A percentile compares a stretch with the other conserved stretches of the same genome.
phyloP scores from a whole-genome alignment of 2,797 vertebrate species.

The Chiloscyllium punctatum region DNA sequence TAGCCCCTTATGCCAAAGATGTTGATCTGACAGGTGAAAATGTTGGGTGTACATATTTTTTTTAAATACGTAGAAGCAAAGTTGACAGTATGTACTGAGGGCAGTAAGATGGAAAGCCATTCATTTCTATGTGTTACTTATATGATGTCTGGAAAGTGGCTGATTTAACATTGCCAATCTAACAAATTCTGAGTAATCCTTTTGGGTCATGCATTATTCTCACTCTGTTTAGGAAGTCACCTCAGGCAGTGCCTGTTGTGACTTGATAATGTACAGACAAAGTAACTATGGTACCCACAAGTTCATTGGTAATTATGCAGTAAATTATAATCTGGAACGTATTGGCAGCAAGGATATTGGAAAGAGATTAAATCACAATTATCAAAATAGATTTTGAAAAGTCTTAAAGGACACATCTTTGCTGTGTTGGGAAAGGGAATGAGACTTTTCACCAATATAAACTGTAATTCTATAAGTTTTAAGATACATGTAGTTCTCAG shows the following conservation, averaged over 20 bases:
- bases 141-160: no score
- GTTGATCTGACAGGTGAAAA: not conserved
- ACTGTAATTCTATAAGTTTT: no score
- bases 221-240: not conserved
- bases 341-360: not conserved
- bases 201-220: not conserved
- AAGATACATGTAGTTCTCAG: no score
- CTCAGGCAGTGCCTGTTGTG: not conserved
- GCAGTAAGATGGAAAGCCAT: not conserved
- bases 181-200: not conserved
- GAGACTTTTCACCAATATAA: not conserved
- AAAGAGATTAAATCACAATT: not conserved
- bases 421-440: not conserved
- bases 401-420: not conserved
- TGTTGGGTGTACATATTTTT: not conserved
- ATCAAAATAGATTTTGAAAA: not conserved
- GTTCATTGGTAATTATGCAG: not conserved
- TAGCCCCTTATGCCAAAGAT: not conserved
- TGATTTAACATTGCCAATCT: not conserved
- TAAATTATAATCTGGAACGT: not conserved
- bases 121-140: not conserved
- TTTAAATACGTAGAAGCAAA: not conserved
- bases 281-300: not conserved
- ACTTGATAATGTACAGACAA: not conserved
- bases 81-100: not conserved